Conservation (phyloP, 2,888 invertebrate species). For the Sericinus montela region DNA sequence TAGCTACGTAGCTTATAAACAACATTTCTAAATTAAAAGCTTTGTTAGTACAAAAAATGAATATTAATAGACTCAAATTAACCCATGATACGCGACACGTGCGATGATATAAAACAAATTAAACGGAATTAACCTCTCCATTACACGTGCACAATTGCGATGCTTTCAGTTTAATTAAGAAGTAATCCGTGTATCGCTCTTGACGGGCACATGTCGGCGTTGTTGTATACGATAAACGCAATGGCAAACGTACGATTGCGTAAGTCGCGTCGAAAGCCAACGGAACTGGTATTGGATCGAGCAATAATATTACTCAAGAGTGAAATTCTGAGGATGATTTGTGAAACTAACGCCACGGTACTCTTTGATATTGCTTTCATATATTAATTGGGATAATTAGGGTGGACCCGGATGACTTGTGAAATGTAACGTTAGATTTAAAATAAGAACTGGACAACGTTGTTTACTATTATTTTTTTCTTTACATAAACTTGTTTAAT, state of each 20-base stretch:
- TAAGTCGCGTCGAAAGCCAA: constrained; percentile 25
- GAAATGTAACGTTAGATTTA: constrained; percentile 4
- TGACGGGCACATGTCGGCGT: constrained; percentile 2
- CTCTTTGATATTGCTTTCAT: constrained; percentile 14
- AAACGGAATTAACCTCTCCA: not conserved
- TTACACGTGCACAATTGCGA: not conserved
- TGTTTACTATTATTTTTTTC: constrained; percentile 2
- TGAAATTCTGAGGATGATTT: constrained; percentile 20
- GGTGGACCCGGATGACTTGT: constrained; percentile 17
- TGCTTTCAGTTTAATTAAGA: not conserved
- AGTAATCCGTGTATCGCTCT: not conserved
- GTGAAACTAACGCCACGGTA: constrained; percentile 5
- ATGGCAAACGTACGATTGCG: constrained; percentile 22
- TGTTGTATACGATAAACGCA: constrained; percentile 22
- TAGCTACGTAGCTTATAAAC: no score
- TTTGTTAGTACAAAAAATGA: no score
- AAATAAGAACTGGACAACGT: not conserved
- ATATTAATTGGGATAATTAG: constrained; percentile 19
- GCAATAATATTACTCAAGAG: constrained; percentile 17
- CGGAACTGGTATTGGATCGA: constrained; percentile 20
- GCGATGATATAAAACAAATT: not conserved
- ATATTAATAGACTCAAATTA: no score
- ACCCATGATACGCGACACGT: not conserved
- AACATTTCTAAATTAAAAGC: no score
- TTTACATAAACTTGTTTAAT: not conserved